Conservation (phyloP, 1,140 invertebrate species). For the Eumaeus atala region DNA sequence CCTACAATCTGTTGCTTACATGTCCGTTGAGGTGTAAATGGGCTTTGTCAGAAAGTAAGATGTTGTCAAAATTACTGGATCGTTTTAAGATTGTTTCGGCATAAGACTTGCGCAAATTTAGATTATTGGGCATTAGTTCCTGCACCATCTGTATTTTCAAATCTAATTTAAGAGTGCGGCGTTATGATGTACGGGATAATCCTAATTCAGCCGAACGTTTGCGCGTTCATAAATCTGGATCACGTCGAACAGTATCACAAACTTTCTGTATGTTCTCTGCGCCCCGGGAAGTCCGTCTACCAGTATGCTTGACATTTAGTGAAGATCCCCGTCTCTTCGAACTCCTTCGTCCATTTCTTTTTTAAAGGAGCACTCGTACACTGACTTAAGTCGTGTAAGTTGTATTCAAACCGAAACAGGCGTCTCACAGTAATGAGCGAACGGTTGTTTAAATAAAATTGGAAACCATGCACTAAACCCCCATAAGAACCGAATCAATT, state of each 20-base stretch:
- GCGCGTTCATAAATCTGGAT: conserved; percentile 29
- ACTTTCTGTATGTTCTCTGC: conserved; percentile 28
- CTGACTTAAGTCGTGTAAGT: conserved; percentile 27
- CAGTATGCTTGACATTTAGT: conserved; percentile 24
- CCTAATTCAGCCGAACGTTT: conserved; percentile 22
- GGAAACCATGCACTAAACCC: too few species aligned
- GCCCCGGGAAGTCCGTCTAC: conserved; percentile 25
- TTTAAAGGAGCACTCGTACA: conserved; percentile 24
- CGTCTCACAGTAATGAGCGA: conserved; percentile 18
- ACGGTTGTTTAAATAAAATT: conserved; percentile 27
- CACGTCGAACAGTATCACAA: conserved; percentile 23
- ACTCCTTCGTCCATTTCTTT: conserved; percentile 22
- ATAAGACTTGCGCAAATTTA: conserved; percentile 15
- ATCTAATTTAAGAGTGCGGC: conserved; percentile 35
- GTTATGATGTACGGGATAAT: conserved; percentile 22
- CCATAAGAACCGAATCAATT: too few species aligned
- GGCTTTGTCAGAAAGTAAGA: conserved; percentile 28
- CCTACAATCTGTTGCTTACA: too few species aligned
- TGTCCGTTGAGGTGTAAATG: too few species aligned
- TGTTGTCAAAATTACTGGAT: conserved; percentile 28
- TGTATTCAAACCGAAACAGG: conserved; percentile 23
- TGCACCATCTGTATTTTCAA: conserved; percentile 29
- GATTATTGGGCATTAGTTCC: conserved; percentile 25
- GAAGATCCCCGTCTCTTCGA: conserved; percentile 20
- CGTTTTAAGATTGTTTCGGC: conserved; percentile 22